Base-by-base conservation (phyloP, 1,140 invertebrate species). In the Halesus radiatus region DNA sequence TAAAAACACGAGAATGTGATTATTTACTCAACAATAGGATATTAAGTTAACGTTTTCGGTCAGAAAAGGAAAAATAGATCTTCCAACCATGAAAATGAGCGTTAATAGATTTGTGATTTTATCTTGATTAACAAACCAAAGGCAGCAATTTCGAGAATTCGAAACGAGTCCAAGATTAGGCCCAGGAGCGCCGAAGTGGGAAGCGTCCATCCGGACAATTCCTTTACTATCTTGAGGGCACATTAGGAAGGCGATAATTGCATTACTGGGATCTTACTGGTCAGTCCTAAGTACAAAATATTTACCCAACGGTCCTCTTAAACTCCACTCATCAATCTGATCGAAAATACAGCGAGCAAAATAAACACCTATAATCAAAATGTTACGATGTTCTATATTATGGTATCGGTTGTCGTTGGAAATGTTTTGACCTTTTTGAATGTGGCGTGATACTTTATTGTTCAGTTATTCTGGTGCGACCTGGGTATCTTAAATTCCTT, bases 201-300 rank as follows among this genome's bases (percentile, higher is more conserved):
- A 72, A 72, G 80, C 53, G 74, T 60, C 45, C 77, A 54, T 54
- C 73, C 72, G 29, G 58, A 29, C 54, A 75, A 60, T 75, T 75
- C 26, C 72, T 75, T 18, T 23, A 15, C 72, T 58, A 26, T 54
- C 70, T 73, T 75, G 72, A 62, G 58, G 73, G 60, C 16, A 72
- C 78, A 83, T 83, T 83, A 83, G 82, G 56, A 53, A 53, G 73
- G 77, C 80, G 80, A 77, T 83, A 83, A 83, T 83, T 83, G 80
- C 80, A 80, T 83, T 83, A 83, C 77, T 29, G 73, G 77, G 77
- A 83, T 83, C 80, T 81, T 83, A 68, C 23, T 74, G 78, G 58
- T 64, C 68, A 64, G 68, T 32, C 45, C 16, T 50, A 23, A 70
- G 66, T 20, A 70, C 66, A 20, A 70, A 72, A 53, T 29, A 29